phyloP scores from a whole-genome alignment of 2,888 invertebrate genomes.

The Coecobrya sp. region DNA sequence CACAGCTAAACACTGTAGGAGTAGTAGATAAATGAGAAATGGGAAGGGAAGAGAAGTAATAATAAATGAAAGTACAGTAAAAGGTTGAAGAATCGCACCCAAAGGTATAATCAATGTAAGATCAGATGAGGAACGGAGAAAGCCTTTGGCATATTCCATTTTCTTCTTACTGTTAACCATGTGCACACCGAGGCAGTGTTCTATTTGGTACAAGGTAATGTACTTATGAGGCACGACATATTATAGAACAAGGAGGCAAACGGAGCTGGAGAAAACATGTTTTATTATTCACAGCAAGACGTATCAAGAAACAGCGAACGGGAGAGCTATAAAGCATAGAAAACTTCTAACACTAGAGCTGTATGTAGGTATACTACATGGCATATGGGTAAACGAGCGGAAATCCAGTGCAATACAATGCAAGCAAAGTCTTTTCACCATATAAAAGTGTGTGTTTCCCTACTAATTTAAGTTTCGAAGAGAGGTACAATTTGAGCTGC shows the following conservation, averaged over 20 bases:
- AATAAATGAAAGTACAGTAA: conserved; percentile 82
- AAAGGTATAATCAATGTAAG: conserved; percentile 85
- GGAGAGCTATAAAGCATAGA: neutral
- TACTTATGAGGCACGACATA: conserved; percentile 43
- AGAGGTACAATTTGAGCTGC: conserved; percentile 43
- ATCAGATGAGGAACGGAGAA: conserved; percentile 82
- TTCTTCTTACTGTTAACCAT: conserved; percentile 56
- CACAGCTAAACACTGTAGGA: neutral
- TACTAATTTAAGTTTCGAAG: conserved; percentile 35
- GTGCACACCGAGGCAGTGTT: neutral
- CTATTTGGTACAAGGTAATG: conserved; percentile 19
- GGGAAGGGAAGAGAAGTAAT: conserved; percentile 65
- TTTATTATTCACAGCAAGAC: conserved; percentile 62
- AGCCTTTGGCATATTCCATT: conserved; percentile 84
- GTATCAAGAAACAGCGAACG: conserved; percentile 37
- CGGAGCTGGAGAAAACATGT: conserved; percentile 60
- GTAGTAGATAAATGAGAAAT: conserved; percentile 50
- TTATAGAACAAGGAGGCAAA: neutral
- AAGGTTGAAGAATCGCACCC: conserved; percentile 86
- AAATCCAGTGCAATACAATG: conserved; percentile 49
- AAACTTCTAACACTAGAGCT: neutral
- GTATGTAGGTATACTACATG: neutral
- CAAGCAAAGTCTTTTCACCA: conserved; percentile 5
- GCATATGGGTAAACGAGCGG: conserved; percentile 5
- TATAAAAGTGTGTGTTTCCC: conserved; percentile 32